phyloP scores from a whole-genome alignment of 2,113 vertebrate species.

The Probosciger aterrimus region DNA sequence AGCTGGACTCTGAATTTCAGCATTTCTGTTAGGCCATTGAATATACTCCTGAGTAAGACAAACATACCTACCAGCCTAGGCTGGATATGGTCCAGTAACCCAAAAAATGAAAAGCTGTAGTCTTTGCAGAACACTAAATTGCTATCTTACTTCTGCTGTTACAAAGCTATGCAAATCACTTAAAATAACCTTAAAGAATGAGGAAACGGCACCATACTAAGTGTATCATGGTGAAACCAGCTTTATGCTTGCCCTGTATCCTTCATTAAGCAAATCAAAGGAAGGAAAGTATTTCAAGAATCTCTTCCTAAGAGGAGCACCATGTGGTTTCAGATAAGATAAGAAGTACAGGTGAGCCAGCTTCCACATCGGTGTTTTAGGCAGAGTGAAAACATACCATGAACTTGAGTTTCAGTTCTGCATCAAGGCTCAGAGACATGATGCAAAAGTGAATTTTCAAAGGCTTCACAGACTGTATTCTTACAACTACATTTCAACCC shows the following conservation, averaged over 20 bases:
- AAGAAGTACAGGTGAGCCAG: fast-evolving
- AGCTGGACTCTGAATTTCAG: not conserved
- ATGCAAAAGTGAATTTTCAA: not conserved
- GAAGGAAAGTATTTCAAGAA: not conserved
- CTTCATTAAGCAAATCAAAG: not conserved
- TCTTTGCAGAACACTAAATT: not conserved
- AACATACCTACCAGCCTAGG: not conserved
- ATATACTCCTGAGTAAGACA: fast-evolving
- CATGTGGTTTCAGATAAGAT: not conserved
- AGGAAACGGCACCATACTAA: not conserved
- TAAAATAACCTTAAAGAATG: not conserved
- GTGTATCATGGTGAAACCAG: not conserved
- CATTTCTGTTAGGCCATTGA: not conserved
- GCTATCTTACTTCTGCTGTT: not conserved
- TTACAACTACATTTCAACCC: not conserved
- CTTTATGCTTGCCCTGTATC: not conserved
- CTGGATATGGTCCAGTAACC: not conserved
- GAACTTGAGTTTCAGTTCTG: not conserved
- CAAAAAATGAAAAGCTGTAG: not conserved
- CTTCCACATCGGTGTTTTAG: not conserved
- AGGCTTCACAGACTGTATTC: not conserved
- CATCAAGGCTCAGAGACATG: fast-evolving
- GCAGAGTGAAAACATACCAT: not conserved
- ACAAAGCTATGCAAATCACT: not conserved
- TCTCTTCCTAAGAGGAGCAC: not conserved